These are phyloP conservation scores for Echinops telfairi DNA, from an alignment of 2,113 vertebrate species.

Conservation along the genomic window DNA sequence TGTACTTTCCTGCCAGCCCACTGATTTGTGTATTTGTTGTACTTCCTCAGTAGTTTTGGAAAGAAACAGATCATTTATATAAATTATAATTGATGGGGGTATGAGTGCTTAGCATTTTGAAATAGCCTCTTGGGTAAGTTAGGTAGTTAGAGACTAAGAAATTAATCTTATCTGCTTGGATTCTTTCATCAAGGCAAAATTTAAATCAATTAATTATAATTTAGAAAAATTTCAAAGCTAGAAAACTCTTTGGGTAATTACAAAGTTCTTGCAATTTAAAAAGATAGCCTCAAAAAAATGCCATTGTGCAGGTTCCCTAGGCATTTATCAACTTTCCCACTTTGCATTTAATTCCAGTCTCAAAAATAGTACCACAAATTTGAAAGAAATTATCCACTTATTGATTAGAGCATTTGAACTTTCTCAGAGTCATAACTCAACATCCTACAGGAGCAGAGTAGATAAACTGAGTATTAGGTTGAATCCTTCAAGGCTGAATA, in stretches of 20 bases:
- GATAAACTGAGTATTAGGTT: neutral
- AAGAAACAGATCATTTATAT: constrained; percentile 85
- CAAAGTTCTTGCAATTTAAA: constrained; percentile 65
- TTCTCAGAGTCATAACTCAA: neutral
- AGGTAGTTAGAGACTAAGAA: constrained; percentile 79
- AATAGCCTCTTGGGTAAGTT: constrained; percentile 82
- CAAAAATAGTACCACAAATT: neutral
- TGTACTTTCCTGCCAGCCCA: constrained; percentile 72
- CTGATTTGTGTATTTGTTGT: constrained; percentile 75
- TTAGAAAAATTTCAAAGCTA: constrained; percentile 82
- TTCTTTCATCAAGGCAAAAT: constrained; percentile 84
- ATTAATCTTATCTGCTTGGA: constrained; percentile 84
- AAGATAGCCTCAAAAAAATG: neutral
- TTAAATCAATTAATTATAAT: constrained; percentile 87
- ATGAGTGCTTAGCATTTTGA: constrained; percentile 72
- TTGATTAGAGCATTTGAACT: neutral
- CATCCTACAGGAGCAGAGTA: neutral
- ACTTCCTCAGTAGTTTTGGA: constrained; percentile 64
- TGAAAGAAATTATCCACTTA: constrained; percentile 20
- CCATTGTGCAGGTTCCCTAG: neutral
- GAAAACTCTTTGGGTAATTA: constrained; percentile 77
- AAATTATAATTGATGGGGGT: constrained; percentile 84
- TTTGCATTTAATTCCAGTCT: constrained; percentile 39
- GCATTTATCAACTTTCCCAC: constrained; percentile 5
- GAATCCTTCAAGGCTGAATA: neutral